Conservation (phyloP, 2,888 invertebrate species). For the Nemotelus nigrinus region DNA sequence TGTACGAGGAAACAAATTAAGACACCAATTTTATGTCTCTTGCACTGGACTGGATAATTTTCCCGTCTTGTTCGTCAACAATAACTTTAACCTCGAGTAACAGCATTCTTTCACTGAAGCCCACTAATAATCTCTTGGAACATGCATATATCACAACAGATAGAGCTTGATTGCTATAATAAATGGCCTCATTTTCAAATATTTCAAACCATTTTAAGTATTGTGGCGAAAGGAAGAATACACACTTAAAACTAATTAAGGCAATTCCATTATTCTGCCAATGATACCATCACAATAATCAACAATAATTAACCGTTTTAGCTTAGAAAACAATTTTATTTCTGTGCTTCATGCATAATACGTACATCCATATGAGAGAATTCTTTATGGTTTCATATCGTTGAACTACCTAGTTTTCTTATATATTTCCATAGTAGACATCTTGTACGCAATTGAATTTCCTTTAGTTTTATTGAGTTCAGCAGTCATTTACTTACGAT, state of each 20-base stretch:
- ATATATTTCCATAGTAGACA: no score
- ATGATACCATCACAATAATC: conserved; percentile 12
- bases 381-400: no score
- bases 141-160: background rate
- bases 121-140: no score
- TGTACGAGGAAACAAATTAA: no score
- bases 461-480: conserved; percentile 16
- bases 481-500: background rate
- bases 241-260: conserved; percentile 33
- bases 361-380: background rate
- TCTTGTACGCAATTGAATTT: conserved; percentile 8
- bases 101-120: no score
- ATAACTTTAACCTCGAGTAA: no score
- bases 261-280: conserved; percentile 28
- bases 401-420: no score
- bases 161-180: conserved; percentile 8
- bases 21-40: no score
- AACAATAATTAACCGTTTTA: conserved; percentile 33
- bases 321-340: conserved; percentile 31
- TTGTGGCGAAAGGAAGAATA: background rate
- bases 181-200: conserved; percentile 14
- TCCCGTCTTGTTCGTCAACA: no score
- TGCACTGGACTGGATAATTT: no score
- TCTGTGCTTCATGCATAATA: background rate
- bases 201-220: background rate